These are phyloP conservation scores for Drosophila obscura DNA, from an alignment of 1,140 invertebrate genomes.

Conservation along the genomic window DNA sequence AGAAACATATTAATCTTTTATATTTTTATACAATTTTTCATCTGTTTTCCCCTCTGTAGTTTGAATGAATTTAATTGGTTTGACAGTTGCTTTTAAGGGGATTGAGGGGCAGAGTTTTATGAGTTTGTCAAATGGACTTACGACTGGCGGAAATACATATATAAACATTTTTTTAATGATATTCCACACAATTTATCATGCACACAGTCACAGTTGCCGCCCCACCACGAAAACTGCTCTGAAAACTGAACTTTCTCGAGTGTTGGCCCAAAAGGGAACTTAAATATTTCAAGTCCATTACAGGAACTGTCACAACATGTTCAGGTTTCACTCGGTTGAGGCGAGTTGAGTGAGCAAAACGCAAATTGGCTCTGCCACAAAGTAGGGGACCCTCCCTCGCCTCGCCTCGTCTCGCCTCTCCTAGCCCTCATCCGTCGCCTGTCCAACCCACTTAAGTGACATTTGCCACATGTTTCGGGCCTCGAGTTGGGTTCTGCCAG, in stretches of 20 bases:
- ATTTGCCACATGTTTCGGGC: constrained; percentile 54
- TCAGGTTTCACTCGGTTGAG: constrained; percentile 11
- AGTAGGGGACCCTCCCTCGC: background rate
- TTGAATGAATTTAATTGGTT: constrained; percentile 20
- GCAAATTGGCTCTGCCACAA: constrained; percentile 54
- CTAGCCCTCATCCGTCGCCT: constrained; percentile 4
- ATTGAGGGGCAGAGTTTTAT: background rate
- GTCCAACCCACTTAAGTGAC: constrained; percentile 29
- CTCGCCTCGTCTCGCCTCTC: background rate
- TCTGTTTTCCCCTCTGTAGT: background rate
- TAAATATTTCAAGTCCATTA: constrained; percentile 63
- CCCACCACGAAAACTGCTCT: background rate
- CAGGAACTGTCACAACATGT: constrained; percentile 58
- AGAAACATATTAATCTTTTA: background rate
- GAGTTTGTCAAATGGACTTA: constrained; percentile 6
- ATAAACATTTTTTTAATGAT: too few relatives aligned
- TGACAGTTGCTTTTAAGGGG: constrained; percentile 2
- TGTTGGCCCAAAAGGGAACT: constrained; percentile 25
- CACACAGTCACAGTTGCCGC: too few relatives aligned
- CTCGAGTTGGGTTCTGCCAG: constrained; percentile 3
- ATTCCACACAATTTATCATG: too few relatives aligned
- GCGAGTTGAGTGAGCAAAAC: constrained; percentile 42
- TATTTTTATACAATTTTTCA: constrained; percentile 6
- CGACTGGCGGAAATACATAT: too few relatives aligned
- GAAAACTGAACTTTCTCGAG: constrained; percentile 2